Base-by-base conservation (phyloP, 2,113 vertebrate species). In the Canis aureus region DNA sequence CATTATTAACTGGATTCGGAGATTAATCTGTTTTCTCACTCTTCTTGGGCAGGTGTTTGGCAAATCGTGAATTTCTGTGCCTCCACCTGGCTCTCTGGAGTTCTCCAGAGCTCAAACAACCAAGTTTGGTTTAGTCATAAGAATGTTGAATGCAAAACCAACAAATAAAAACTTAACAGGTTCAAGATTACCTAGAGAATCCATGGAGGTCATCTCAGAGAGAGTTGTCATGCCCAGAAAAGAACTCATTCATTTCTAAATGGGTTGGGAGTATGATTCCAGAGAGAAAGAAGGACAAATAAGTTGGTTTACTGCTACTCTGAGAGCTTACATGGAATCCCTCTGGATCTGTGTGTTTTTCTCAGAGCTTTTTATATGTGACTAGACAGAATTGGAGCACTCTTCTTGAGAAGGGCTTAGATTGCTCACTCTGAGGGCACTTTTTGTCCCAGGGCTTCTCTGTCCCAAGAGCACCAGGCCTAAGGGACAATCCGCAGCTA, bases 381-480 rank as follows among this genome's bases (percentile, higher is more conserved):
- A 74, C 73, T 57, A 53, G 64, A 13, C 66, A 19, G 2, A 71
- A 19, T 32, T 8, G 20, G 76, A 62, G 16, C 19, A 43, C 62
- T 27, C 35, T 64, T 79, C n/a, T 38, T 35, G 9, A 89, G 71
- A 53, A 38, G 59, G 23, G 10, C 12, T 12, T 69, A 3, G 19
- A 7, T 49, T 8, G 16, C 55, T 38, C 20, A 3, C 19, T 82
- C 25, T 29, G 19, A 19, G 71, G 74, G 27, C 4, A 11, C 11
- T 51, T 25, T 60, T 90, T 5, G 10, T 43, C 9, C n/a, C 29
- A 23, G 9, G 59, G 9, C 32, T 53, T 27, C 71, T 43, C 38
- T 64, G 15, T 17, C 25, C 38, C 0, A 0, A 62, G 59, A 17
- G 3, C 13, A 0, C 57, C 5, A 0, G 13, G 19, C 69, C 9